Conservation (phyloP, 2,888 invertebrate species). For the Acanthosepion lycidas region DNA sequence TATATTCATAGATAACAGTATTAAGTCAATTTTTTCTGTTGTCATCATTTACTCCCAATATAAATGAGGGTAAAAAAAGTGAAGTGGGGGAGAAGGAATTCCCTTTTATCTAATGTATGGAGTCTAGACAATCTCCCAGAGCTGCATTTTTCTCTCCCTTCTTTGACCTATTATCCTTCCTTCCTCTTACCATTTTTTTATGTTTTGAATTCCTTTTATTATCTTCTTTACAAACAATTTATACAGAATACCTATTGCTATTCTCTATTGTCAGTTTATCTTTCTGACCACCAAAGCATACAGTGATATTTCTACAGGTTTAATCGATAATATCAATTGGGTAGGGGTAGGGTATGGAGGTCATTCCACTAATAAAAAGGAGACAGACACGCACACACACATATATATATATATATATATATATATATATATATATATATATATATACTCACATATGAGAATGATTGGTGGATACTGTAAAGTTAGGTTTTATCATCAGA, state of each 20-base stretch:
- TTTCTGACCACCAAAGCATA: neutral
- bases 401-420: no score
- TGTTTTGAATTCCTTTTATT: neutral
- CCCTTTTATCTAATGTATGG: neutral
- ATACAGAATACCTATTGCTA: neutral
- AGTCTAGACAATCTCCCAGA: neutral
- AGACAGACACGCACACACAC: no score
- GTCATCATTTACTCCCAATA: neutral
- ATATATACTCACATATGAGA: no score
- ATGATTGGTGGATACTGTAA: no score
- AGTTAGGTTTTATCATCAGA: no score
- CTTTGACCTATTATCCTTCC: neutral
- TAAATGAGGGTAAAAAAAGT: neutral
- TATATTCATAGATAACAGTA: neutral
- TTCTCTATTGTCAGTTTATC: neutral
- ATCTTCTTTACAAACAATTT: neutral
- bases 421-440: no score
- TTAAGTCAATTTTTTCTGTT: neutral
- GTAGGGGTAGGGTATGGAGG: neutral
- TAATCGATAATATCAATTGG: neutral
- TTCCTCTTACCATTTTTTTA: neutral
- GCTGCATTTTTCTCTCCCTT: neutral
- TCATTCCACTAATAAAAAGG: neutral
- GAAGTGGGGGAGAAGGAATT: accelerated
- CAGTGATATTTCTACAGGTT: slow-evolving; percentile 8